Evolutionary conservation across 35 echinoderm and acorn worm species (phyloP), one percentile per base, ranked within the genome.

Genomic region (Ptychodera flava): DNA sequence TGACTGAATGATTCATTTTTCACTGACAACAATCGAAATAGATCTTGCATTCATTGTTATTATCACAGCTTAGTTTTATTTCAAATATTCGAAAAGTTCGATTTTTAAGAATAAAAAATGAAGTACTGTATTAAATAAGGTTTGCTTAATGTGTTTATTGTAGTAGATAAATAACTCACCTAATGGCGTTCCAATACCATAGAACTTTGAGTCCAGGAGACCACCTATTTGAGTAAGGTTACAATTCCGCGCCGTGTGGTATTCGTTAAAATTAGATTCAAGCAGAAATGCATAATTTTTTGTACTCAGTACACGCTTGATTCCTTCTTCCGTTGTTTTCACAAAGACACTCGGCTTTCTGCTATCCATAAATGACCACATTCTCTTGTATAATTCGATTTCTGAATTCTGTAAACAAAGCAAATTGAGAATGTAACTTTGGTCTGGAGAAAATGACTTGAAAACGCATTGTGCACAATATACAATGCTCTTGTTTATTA

Each of bases 201-300:
- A 99, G 1, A 92, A 92, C 77, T 92, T 84, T 10, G 96, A 99
- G 84, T 99, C 94, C 31, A 99, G 79, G 29, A 99, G 81, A 22
- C 96, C 96, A 29, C 96, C 96, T 37, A 99, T 99, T 75, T 90
- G 88, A 14, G 96, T 99, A 6, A 99, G 90, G 37, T 99, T 99
- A 84, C 96, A 99, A 82, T 99, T 80, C 80, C 85, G 37, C 0
- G 92, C 86, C 36, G 94, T 88, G 16, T 90, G 82, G 78, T 92
- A 99, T 35, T 99, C 96, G 0, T 90, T 93, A 90, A 99, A 88
- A 38, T 90, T 94, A 0, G 96, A 99, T 37, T 99, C 96, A 90
- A 99, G 92, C 36, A 99, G 90, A 79, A 99, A 99, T 0, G 96
- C 96, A 78, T 92, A 99, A 77, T 99, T 89, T 76, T 99, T 99